Evolutionary conservation across 2,888 invertebrate species (phyloP).

Genomic region (Bellardia bayeri): DNA sequence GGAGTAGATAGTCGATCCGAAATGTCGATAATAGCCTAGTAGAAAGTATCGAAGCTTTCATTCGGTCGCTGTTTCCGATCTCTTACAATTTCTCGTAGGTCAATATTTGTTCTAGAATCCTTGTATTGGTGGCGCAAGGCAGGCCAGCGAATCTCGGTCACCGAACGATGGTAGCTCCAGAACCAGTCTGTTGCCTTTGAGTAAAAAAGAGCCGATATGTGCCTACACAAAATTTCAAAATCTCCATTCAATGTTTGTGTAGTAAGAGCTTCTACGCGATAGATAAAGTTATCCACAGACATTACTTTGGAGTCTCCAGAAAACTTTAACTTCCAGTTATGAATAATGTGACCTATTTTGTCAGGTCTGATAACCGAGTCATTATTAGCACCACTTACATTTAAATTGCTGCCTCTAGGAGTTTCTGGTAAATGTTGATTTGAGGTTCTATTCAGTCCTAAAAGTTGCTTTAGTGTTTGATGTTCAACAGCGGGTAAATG

Average conservation of each 20-base stretch:
- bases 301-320: constrained; percentile 38
- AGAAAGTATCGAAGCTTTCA: constrained; percentile 61
- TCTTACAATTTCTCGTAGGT: constrained; percentile 52
- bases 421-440: background rate
- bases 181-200: constrained; percentile 65
- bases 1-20: constrained; percentile 36
- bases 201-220: constrained; percentile 51
- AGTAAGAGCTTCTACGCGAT: constrained; percentile 55
- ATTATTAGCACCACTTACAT: background rate
- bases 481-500: background rate
- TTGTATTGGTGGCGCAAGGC: constrained; percentile 53
- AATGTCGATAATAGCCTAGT: constrained; percentile 43
- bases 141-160: constrained; percentile 35
- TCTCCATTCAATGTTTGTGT: constrained; percentile 49
- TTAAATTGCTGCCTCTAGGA: background rate
- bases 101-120: constrained; percentile 55
- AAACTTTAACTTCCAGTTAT: constrained; percentile 62
- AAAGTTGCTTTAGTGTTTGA: constrained; percentile 4
- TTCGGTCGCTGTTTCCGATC: constrained; percentile 46
- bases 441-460: constrained; percentile 1
- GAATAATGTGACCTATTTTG: constrained; percentile 53
- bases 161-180: constrained; percentile 56
- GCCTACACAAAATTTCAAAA: constrained; percentile 34
- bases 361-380: constrained; percentile 1
- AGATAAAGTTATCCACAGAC: constrained; percentile 62